Conservation (phyloP, 2,113 vertebrate genomes). For the Albula goreensis region DNA sequence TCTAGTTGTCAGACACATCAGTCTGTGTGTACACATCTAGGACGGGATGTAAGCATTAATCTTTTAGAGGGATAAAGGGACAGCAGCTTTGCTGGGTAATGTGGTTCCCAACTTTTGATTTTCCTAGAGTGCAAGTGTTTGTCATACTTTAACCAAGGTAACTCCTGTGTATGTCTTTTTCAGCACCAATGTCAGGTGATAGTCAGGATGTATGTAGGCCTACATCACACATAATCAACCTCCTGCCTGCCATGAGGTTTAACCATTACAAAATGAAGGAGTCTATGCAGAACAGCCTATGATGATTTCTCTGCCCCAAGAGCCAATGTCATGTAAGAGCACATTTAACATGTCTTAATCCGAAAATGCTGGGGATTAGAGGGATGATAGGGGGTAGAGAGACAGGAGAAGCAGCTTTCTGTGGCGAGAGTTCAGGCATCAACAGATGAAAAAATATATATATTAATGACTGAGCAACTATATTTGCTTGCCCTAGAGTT, state of each 20-base stretch:
- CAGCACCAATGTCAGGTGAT: background rate
- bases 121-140: background rate
- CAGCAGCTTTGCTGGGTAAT: background rate
- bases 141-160: background rate
- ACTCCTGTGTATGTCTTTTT: too few species aligned
- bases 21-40: background rate
- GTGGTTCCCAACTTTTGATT: background rate
- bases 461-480: background rate
- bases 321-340: background rate
- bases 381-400: background rate
- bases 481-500: background rate
- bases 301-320: background rate
- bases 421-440: background rate
- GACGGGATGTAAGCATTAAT: background rate
- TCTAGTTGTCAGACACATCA: background rate
- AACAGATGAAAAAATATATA: background rate
- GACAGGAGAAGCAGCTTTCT: background rate
- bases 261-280: background rate
- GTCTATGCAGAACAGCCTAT: background rate
- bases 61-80: background rate
- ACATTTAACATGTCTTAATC: slow-evolving; percentile 5
- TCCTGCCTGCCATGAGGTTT: background rate
- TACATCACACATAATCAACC: background rate
- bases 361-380: background rate
- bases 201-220: background rate